phyloP scores from a whole-genome alignment of 2,888 invertebrate species.

The Stenolophus ochropezus region DNA sequence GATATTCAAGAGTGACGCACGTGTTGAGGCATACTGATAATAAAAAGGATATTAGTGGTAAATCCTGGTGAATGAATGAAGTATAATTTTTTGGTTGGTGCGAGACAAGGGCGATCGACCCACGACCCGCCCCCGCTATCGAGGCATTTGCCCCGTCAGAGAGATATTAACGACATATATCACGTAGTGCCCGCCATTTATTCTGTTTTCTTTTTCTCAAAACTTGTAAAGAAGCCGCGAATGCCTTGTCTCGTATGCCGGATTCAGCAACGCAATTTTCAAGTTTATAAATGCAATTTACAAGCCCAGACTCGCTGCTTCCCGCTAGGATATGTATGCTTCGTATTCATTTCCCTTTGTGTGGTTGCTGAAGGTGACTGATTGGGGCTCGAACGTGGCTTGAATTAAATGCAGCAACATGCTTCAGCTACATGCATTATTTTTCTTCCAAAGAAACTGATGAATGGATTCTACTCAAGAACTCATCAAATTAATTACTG shows the following conservation, averaged over 20 bases:
- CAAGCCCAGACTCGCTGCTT: neutral
- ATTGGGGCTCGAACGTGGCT: slow-evolving; percentile 19
- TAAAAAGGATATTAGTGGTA: neutral
- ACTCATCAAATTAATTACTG: neutral
- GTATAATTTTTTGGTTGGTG: neutral
- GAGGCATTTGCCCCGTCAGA: slow-evolving; percentile 43
- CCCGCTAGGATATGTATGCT: slow-evolving; percentile 17
- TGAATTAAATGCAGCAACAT: slow-evolving; percentile 21
- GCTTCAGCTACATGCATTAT: neutral
- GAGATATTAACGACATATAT: slow-evolving; percentile 58
- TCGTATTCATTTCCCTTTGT: slow-evolving; percentile 52
- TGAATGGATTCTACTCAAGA: neutral
- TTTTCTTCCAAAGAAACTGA: neutral
- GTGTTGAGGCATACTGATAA: neutral
- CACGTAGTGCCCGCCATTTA: slow-evolving; percentile 54
- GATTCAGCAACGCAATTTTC: slow-evolving; percentile 49
- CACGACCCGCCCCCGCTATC: neutral
- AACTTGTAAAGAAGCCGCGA: slow-evolving; percentile 42
- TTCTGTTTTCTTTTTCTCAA: slow-evolving; percentile 53
- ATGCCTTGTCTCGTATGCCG: slow-evolving; percentile 25
- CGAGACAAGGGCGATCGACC: neutral
- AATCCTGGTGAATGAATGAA: neutral
- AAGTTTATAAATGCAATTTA: slow-evolving; percentile 51
- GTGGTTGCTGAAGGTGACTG: slow-evolving; percentile 39
- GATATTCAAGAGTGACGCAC: neutral